phyloP scores from a whole-genome alignment of 2,888 invertebrate species.

The Ashinkailepas kermadecensis region DNA sequence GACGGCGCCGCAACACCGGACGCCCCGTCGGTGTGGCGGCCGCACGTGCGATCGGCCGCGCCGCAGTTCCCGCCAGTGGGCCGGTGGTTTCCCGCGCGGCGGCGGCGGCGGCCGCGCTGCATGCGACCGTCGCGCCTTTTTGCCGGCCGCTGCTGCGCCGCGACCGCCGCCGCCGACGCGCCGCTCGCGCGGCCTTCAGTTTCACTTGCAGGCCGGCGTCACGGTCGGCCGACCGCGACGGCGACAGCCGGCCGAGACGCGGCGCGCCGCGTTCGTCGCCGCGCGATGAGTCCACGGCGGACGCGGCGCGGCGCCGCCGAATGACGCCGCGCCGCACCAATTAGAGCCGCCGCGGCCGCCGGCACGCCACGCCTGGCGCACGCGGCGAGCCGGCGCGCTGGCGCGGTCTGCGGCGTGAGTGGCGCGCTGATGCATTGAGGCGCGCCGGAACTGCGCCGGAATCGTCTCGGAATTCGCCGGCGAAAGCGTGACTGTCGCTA shows the following conservation, averaged over 20 bases:
- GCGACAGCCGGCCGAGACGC: no score
- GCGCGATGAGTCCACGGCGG: neutral
- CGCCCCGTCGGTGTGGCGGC: no score
- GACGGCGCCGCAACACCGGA: no score
- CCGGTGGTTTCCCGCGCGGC: neutral
- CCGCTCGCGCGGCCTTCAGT: no score
- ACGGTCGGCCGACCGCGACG: neutral
- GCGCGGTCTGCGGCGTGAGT: no score
- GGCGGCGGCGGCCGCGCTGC: neutral
- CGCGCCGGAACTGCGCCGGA: no score
- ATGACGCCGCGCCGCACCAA: neutral
- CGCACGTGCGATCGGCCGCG: neutral
- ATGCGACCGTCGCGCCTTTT: neutral
- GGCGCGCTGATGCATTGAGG: no score
- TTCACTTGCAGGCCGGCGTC: neutral
- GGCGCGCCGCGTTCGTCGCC: no score
- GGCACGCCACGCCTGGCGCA: neutral
- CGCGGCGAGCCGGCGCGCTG: neutral
- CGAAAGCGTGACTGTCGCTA: no score
- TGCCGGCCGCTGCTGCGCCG: no score
- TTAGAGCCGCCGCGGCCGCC: neutral
- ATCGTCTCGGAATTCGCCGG: no score
- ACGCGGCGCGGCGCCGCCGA: neutral
- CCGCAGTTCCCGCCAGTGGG: neutral
- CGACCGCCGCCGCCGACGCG: no score